Evolutionary conservation across 2,888 invertebrate genomes (phyloP).

Genomic region (Graphium colonna): DNA sequence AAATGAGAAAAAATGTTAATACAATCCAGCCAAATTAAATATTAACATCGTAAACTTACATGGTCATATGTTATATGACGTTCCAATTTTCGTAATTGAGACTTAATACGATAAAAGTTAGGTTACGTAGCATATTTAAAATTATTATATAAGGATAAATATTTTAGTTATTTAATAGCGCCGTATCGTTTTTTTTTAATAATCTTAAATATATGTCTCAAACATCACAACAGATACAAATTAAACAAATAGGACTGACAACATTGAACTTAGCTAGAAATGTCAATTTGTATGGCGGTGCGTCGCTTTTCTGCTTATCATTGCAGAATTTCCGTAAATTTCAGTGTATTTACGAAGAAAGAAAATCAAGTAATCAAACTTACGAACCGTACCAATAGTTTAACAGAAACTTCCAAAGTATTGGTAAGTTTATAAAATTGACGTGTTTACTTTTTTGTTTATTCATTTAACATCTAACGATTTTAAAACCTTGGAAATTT

Average conservation of each 20-base stretch:
- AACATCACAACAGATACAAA: too few relatives aligned
- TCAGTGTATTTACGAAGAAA: conserved; percentile 47
- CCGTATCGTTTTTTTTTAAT: background rate
- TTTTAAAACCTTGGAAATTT: background rate
- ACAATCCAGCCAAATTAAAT: too few relatives aligned
- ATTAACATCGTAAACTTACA: too few relatives aligned
- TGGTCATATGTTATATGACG: too few relatives aligned
- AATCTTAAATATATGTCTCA: too few relatives aligned
- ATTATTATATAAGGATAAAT: background rate
- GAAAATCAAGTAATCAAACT: conserved; percentile 34
- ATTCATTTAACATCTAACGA: background rate
- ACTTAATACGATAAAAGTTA: background rate
- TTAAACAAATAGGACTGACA: too few relatives aligned
- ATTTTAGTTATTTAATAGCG: background rate
- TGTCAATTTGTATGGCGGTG: conserved; percentile 67
- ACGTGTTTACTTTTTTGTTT: background rate
- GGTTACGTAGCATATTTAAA: background rate
- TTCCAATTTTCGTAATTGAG: conserved; percentile 13
- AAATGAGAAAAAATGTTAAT: too few relatives aligned
- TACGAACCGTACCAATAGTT: conserved; percentile 29
- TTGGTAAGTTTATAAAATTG: conserved; percentile 41
- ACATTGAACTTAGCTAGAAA: conserved; percentile 40
- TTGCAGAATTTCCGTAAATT: conserved; percentile 61
- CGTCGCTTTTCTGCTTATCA: conserved; percentile 74
- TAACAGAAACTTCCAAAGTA: conserved; percentile 30